A percentile compares a stretch with the other conserved stretches of the same genome.
Conservation (phyloP, 2,797 vertebrate genomes). For the Parauchenoglanis ngamensis region DNA sequence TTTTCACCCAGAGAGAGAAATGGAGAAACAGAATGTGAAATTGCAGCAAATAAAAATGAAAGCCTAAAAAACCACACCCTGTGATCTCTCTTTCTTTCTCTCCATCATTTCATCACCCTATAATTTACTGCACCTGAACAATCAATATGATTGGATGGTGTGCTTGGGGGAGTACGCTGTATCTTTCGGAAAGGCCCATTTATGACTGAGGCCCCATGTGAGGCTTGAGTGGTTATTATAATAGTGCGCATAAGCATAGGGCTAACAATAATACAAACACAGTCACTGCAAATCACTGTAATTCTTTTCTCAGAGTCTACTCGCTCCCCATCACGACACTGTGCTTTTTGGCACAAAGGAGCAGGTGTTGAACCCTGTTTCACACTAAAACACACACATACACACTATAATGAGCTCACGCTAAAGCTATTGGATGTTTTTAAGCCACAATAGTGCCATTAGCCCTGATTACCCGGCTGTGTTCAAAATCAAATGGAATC, state of each 20-base stretch:
- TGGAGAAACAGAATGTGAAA: slow-evolving; percentile 33
- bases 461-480: slow-evolving; percentile 75
- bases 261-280: slow-evolving; percentile 59
- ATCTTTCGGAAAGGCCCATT: slow-evolving; percentile 59
- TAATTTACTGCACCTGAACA: slow-evolving; percentile 73
- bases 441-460: slow-evolving; percentile 72
- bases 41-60: slow-evolving; percentile 42
- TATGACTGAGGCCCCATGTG: slow-evolving; percentile 64
- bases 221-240: slow-evolving; percentile 65
- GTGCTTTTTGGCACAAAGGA: slow-evolving; percentile 79
- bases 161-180: slow-evolving; percentile 57
- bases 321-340: slow-evolving; percentile 35
- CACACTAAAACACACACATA: slow-evolving; percentile 43
- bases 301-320: slow-evolving; percentile 74
- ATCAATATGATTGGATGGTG: slow-evolving; percentile 66
- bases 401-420: slow-evolving; percentile 46
- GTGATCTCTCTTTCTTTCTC: slow-evolving; percentile 30
- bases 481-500: slow-evolving; percentile 59
- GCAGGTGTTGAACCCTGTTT: slow-evolving; percentile 81
- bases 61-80: slow-evolving; percentile 38
- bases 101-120: slow-evolving; percentile 50
- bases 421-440: slow-evolving; percentile 69
- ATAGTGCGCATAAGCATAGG: slow-evolving; percentile 65
- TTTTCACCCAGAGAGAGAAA: not conserved
- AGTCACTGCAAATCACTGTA: slow-evolving; percentile 74